These are phyloP conservation scores for Acleris cristana DNA, from an alignment of 2,888 invertebrate genomes.

Conservation along the genomic window DNA sequence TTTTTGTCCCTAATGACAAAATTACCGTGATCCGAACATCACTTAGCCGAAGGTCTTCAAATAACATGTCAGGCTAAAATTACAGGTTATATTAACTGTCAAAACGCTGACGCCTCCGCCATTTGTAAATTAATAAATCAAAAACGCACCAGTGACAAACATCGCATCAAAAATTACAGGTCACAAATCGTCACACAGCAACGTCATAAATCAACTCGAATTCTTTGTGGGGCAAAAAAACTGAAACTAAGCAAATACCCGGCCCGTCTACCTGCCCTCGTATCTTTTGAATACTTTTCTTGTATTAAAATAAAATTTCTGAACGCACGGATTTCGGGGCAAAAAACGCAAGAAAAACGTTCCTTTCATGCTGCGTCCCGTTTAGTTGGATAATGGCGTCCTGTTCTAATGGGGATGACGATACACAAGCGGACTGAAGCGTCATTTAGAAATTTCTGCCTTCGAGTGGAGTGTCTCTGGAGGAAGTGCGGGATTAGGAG, in stretches of 20 bases:
- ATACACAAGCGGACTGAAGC: conserved; percentile 55
- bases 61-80: conserved; percentile 55
- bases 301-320: conserved; percentile 82
- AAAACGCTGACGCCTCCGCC: conserved; percentile 67
- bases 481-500: conserved; percentile 30
- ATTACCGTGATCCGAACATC: conserved; percentile 27
- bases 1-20: conserved; percentile 23
- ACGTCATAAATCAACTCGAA: conserved; percentile 77
- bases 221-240: conserved; percentile 75
- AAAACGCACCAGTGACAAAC: conserved; percentile 77
- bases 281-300: conserved; percentile 81
- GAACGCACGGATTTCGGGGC: conserved; percentile 76
- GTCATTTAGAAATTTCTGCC: conserved; percentile 64
- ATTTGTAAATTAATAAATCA: conserved; percentile 78
- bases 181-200: conserved; percentile 81
- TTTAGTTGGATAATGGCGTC: conserved; percentile 47
- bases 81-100: conserved; percentile 70
- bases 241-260: conserved; percentile 78
- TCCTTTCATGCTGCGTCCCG: conserved; percentile 63
- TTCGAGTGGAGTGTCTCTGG: conserved; percentile 47
- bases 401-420: conserved; percentile 66
- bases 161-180: conserved; percentile 79
- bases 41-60: conserved; percentile 37
- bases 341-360: conserved; percentile 81
- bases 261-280: conserved; percentile 78